Conservation (phyloP, 1,140 invertebrate genomes). For the Trichonephila clavata region DNA sequence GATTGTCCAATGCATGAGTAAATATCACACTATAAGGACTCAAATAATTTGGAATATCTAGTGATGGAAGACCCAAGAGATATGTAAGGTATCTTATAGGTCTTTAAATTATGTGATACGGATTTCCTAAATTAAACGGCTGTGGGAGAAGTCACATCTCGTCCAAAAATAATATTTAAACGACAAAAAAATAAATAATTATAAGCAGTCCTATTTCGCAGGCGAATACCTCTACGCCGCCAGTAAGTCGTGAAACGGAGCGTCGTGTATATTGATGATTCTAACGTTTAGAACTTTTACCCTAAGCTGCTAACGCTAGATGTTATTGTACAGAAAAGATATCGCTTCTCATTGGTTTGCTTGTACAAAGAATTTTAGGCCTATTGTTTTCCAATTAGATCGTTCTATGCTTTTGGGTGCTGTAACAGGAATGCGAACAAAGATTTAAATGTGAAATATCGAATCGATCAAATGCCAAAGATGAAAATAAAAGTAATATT, state of each 20-base stretch:
- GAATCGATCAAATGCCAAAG: conserved; percentile 26
- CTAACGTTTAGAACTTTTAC: conserved; percentile 66
- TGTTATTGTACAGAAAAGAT: conserved; percentile 64
- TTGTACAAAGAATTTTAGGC: conserved; percentile 63
- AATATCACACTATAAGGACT: no score
- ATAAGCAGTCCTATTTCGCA: conserved; percentile 32
- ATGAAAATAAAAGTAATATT: neutral
- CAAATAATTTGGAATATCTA: no score
- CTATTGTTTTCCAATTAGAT: conserved; percentile 62
- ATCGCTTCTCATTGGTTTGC: conserved; percentile 40
- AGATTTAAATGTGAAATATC: neutral
- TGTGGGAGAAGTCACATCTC: conserved; percentile 15
- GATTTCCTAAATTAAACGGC: neutral
- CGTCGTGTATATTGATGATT: conserved; percentile 73
- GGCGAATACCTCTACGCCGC: neutral
- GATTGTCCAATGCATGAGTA: no score
- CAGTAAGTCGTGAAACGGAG: conserved; percentile 21
- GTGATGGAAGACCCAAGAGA: neutral
- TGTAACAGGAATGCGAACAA: conserved; percentile 60
- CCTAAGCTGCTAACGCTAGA: conserved; percentile 57
- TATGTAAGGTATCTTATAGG: neutral
- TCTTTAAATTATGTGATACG: neutral
- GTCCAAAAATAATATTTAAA: conserved; percentile 31
- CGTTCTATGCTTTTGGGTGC: conserved; percentile 62
- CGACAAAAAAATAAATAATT: neutral